These are phyloP conservation scores for Enteromius radiatus DNA, from an alignment of 2,797 vertebrate species.

Conservation along the genomic window DNA sequence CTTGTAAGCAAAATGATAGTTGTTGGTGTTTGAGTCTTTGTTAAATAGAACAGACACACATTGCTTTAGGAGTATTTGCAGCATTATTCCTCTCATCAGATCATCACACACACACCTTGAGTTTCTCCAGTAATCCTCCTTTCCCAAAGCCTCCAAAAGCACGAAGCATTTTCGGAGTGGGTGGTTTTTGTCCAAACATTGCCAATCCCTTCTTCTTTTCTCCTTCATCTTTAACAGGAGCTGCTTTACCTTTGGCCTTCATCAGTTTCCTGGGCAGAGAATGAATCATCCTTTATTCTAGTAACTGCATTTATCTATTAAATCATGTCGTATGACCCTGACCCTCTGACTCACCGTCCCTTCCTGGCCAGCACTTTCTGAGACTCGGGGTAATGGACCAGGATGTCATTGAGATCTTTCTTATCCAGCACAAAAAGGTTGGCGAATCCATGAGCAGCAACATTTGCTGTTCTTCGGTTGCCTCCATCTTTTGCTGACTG, in stretches of 20 bases:
- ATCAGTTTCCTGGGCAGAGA: constrained; percentile 71
- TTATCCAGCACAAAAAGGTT: constrained; percentile 95
- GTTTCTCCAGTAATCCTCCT: constrained; percentile 60
- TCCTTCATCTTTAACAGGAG: constrained; percentile 56
- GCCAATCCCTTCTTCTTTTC: constrained; percentile 71
- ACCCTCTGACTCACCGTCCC: constrained; percentile 77
- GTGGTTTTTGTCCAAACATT: constrained; percentile 70
- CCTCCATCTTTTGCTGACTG: constrained; percentile 87
- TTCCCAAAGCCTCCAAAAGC: constrained; percentile 62
- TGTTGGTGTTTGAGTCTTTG: background rate
- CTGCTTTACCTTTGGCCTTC: constrained; percentile 74
- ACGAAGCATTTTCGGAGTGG: constrained; percentile 73
- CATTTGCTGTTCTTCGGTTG: constrained; percentile 89
- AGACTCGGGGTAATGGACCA: constrained; percentile 91
- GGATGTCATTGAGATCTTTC: constrained; percentile 90
- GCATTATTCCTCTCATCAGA: background rate
- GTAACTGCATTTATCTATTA: background rate
- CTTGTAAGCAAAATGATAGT: too few species aligned
- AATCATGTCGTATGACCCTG: background rate
- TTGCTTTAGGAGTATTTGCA: background rate
- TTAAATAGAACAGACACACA: background rate
- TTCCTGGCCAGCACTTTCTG: constrained; percentile 92
- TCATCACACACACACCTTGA: constrained; percentile 49
- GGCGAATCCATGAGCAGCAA: constrained; percentile 91
- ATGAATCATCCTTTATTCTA: background rate